Conservation (phyloP, 2,113 vertebrate species). For the Saguinus midas region DNA sequence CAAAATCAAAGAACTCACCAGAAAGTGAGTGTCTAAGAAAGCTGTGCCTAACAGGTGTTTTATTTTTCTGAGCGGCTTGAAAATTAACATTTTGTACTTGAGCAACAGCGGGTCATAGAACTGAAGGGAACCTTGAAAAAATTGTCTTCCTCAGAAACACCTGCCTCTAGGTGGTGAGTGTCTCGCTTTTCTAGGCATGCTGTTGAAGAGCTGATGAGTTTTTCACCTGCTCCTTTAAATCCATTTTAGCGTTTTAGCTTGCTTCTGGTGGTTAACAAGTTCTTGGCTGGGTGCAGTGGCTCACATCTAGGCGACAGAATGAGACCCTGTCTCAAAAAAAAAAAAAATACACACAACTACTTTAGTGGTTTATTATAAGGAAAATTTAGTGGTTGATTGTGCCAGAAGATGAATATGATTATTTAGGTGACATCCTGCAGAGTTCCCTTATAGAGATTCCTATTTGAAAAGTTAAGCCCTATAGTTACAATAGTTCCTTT, state of each 20-base stretch:
- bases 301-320: too few relatives aligned
- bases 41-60: background rate
- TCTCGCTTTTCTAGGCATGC: background rate
- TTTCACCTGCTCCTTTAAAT: background rate
- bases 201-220: background rate
- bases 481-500: background rate
- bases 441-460: background rate
- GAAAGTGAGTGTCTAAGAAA: conserved; percentile 86
- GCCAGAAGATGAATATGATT: background rate
- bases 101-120: background rate
- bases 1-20: conserved; percentile 85
- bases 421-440: background rate
- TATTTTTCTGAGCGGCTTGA: background rate
- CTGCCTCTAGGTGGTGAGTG: background rate
- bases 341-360: background rate
- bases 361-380: background rate
- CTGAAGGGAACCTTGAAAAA: background rate
- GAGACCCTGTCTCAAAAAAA: too few relatives aligned
- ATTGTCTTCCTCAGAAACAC: background rate
- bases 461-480: background rate
- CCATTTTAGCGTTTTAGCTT: background rate
- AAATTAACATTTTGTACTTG: background rate
- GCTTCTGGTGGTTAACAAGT: background rate
- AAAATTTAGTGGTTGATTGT: background rate
- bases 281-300: too few relatives aligned